Evolutionary conservation across 2,113 vertebrate species (phyloP), one percentile per base, ranked within the genome.

Genomic region (Saccopteryx bilineata): DNA sequence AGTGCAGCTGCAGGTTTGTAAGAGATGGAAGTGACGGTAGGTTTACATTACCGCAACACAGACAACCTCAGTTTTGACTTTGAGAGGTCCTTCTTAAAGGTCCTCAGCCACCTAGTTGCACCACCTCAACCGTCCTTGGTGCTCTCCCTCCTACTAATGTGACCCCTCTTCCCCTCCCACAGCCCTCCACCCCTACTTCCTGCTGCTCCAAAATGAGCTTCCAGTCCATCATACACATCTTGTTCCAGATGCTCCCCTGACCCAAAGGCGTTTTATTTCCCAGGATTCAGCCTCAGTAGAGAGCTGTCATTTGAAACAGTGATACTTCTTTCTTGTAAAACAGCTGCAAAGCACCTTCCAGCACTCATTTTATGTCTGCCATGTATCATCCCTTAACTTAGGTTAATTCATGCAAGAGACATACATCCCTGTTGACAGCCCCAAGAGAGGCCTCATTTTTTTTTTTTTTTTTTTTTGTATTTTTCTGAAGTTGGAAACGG

Each of bases 371-470:
- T 95, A 5, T 31, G 74, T 97, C 91, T 90, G 85, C 87, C 94
- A 79, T 81, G 87, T 96, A 97, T 85, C 90, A 2, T 96, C 74
- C 85, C 96, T 56, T 89, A 65, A 74, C 10, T 50, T 83, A 65
- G 28, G 13, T 46, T 69, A 87, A 76, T 66, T 92, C 71, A 5
- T 58, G 11, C 39, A 33, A 66, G 79, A 87, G 52, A 74, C 39
- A 65, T n/a, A 90, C 80, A 97, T 76, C 72, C 76, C 96, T 97
- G 82, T 94, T 90, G 87, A 86, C 46, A 94, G 90, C 63, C 69
- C 90, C 94, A 68, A 68, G 86, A 94, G 21, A 96, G 74, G 63
- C 86, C 56, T 71, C 94, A 89, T 98, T 98, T 98, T 39, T 39
- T 39, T 39, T 39, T 39, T 39, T 39, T 39, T 39, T 39, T 39